Percentiles rank a stretch among this genome's conserved stretches.
These are phyloP conservation scores for Hydropsyche tenuis DNA, from an alignment of 1,140 invertebrate species.

Conservation along the genomic window DNA sequence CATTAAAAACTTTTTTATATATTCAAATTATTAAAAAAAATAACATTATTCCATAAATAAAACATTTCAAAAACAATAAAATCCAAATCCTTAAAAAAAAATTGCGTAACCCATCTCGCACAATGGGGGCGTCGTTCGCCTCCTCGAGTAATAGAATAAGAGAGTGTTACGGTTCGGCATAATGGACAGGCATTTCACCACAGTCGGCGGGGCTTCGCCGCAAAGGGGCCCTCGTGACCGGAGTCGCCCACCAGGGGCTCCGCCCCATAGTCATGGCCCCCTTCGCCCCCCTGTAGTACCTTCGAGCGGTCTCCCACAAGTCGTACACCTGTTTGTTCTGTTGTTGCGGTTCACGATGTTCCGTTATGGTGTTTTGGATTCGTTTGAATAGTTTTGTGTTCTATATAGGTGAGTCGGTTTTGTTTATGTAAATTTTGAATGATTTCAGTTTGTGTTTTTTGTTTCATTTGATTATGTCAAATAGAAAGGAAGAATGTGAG, in stretches of 20 bases:
- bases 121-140: constrained; percentile 28
- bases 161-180: constrained; percentile 39
- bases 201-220: constrained; percentile 24
- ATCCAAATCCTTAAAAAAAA: too few species aligned
- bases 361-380: not conserved
- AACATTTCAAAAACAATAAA: too few species aligned
- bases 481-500: too few species aligned
- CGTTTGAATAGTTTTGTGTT: not conserved
- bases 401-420: too few species aligned
- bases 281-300: not conserved
- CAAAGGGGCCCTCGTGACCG: constrained; percentile 35
- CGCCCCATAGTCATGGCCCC: constrained; percentile 1
- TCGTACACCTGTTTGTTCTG: not conserved
- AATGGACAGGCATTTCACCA: constrained; percentile 38
- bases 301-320: not conserved
- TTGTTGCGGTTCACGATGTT: not conserved
- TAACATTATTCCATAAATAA: too few species aligned
- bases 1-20: too few species aligned
- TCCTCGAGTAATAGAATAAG: constrained; percentile 38
- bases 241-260: constrained; percentile 31
- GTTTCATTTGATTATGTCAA: too few species aligned
- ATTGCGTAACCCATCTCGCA: not conserved
- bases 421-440: too few species aligned
- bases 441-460: too few species aligned
- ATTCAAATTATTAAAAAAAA: too few species aligned